phyloP scores from a whole-genome alignment of 2,888 invertebrate genomes.

The Tipula lateralis region DNA sequence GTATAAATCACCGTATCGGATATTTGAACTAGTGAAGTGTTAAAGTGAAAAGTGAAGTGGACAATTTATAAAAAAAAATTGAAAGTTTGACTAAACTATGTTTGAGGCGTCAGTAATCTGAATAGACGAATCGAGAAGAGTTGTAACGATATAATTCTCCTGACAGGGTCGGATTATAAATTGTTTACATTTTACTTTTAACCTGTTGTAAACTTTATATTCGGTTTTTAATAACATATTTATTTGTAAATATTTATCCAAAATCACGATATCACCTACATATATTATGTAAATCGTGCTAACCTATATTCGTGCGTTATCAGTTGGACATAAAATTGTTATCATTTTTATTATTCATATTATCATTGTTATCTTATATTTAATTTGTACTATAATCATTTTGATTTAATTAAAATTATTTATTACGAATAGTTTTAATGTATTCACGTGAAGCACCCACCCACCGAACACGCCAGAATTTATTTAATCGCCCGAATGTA shows the following conservation, averaged over 20 bases:
- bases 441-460: neutral
- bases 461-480: neutral
- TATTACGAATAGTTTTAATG: neutral
- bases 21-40: no score
- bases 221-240: neutral
- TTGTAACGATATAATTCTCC: no score
- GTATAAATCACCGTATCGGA: no score
- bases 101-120: no score
- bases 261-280: neutral
- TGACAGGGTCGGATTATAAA: no score
- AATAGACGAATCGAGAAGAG: no score
- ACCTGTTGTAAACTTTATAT: no score
- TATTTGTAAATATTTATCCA: neutral
- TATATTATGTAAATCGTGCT: neutral
- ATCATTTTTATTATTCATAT: neutral
- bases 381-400: neutral
- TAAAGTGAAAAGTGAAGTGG: no score
- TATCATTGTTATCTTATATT: neutral
- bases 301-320: neutral
- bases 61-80: no score
- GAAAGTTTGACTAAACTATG: no score
- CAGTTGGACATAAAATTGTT: neutral
- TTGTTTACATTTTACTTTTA: no score
- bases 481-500: neutral
- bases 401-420: conserved; percentile 11